Base-by-base conservation (phyloP, 2,888 invertebrate species). In the Entomobrya proxima region DNA sequence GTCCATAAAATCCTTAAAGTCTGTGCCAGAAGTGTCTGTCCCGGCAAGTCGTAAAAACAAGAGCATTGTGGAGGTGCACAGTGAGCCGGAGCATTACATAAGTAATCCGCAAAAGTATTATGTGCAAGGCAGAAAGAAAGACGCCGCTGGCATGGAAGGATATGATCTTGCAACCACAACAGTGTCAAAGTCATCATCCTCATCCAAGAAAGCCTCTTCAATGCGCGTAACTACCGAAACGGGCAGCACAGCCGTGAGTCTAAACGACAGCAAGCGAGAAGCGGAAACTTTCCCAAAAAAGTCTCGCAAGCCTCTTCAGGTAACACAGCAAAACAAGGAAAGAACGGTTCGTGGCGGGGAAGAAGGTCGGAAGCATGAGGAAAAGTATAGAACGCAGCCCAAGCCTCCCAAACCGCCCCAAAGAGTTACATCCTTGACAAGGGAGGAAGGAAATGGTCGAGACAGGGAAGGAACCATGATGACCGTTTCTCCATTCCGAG, bases 361-460 rank as follows among this genome's bases (percentile, higher is more conserved):
- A 9, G 30, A 44, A 18, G 7, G 2, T 30, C 9, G 24, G 21
- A 67, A 72, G 18, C 61, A 30, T 1, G 55, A 40, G n/a, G 83
- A 83, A 11, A 83, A 82, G 30, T 18, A 40, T 21, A 86, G 58
- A n/a, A 58, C 89, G 2, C 87, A 88, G 7, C 88, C 88, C 9
- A 89, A 86, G 47, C 89, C 89, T 11, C 90, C 90, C 15, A 89
- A 88, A 55, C 89, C 90, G 5, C 90, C 89, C 0, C 86, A 87
- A 30, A 37, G 89, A 24, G 78, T 78, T 15, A 87, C 86, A 18
- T 89, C 89, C 1, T 40, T 67, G 40, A 9, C 35, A n/a, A 37
- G 67, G 24, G 67, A 67, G 9, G 67, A 67, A 24, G 24, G n/a
- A 5, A 58, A 35, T 27, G 40, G 35, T 44, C 27, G 69, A 13